Percentiles rank a stretch among this genome's conserved stretches.
Conservation (phyloP, 2,113 vertebrate species). For the Nesoenas mayeri region DNA sequence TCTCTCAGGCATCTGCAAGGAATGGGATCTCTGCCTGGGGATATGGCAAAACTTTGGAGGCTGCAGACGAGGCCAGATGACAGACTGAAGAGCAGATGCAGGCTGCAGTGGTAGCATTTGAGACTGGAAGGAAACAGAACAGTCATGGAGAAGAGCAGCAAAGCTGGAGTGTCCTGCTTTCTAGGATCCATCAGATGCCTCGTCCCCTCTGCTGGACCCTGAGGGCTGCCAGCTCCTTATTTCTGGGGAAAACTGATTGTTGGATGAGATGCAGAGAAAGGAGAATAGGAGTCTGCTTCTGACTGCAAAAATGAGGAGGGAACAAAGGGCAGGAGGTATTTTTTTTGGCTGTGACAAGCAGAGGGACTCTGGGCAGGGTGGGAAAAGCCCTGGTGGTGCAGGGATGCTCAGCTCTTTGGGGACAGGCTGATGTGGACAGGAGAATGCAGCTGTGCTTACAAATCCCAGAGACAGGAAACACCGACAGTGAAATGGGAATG, state of each 20-base stretch:
- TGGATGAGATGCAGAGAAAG: neutral
- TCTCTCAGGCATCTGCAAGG: neutral
- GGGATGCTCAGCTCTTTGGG: fast-evolving
- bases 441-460: neutral
- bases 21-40: neutral
- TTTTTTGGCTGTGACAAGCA: neutral
- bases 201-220: fast-evolving
- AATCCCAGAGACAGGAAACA: neutral
- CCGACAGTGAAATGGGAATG: fast-evolving
- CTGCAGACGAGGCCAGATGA: neutral
- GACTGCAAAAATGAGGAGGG: neutral
- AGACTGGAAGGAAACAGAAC: neutral
- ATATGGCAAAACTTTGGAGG: neutral
- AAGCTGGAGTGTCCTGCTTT: neutral
- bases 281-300: neutral
- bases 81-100: neutral
- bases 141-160: neutral
- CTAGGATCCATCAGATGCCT: neutral
- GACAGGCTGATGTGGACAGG: neutral
- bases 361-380: too few species aligned
- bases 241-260: neutral
- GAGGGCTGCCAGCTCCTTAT: neutral
- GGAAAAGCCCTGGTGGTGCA: neutral
- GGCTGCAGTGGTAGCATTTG: neutral
- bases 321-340: neutral